Conservation (phyloP, 2,113 vertebrate genomes). For the Daboia siamensis region DNA sequence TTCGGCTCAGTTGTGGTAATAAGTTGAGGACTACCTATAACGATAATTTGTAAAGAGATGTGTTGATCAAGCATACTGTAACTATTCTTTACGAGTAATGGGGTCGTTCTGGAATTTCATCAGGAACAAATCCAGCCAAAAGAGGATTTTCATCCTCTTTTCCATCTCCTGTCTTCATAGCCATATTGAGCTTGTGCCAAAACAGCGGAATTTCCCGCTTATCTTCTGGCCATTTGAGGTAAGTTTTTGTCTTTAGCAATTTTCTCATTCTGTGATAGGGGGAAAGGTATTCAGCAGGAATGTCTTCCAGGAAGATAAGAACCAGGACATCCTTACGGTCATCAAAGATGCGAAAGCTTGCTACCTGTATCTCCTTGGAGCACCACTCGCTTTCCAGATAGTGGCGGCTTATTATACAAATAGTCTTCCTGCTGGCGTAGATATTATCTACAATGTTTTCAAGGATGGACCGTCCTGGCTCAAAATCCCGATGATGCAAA, state of each 20-base stretch:
- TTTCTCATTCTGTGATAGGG: slow-evolving; percentile 81
- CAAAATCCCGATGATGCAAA: slow-evolving; percentile 75
- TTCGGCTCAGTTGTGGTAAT: background rate
- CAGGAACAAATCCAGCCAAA: slow-evolving; percentile 2
- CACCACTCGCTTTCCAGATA: slow-evolving; percentile 81
- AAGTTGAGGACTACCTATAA: background rate
- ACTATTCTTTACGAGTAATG: background rate
- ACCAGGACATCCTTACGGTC: slow-evolving; percentile 80
- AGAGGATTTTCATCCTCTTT: slow-evolving; percentile 24
- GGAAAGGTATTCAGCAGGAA: slow-evolving; percentile 72
- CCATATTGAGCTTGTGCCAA: slow-evolving; percentile 72
- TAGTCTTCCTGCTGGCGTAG: slow-evolving; percentile 78
- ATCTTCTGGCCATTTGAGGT: slow-evolving; percentile 77
- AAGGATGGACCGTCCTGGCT: slow-evolving; percentile 71
- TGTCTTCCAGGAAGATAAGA: slow-evolving; percentile 77
- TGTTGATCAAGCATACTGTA: background rate
- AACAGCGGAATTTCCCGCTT: slow-evolving; percentile 73
- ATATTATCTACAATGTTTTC: slow-evolving; percentile 77
- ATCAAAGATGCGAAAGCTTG: slow-evolving; percentile 80
- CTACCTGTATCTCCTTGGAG: slow-evolving; percentile 79
- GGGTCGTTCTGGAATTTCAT: background rate
- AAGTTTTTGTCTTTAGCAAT: slow-evolving; percentile 81
- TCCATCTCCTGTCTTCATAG: slow-evolving; percentile 36
- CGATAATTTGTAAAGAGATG: background rate
- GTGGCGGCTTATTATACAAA: slow-evolving; percentile 78